Base-by-base conservation (phyloP, 2,888 invertebrate genomes). In the Eupelmus urozonus region DNA sequence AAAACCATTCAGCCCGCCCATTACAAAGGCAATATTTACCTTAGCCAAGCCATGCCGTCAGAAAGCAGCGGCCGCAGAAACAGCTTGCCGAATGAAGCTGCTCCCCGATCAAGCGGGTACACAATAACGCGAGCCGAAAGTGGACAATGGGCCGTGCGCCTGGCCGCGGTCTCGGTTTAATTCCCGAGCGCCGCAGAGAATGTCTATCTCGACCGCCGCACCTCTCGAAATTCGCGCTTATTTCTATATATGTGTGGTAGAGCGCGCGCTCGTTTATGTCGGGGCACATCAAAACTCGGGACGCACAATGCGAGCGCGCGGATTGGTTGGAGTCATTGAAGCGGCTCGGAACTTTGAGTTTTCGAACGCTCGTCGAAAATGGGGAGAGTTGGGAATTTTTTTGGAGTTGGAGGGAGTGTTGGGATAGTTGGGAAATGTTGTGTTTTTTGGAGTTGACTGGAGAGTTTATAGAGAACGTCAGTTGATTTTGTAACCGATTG, bases 121-220 rank as follows among this genome's bases (percentile, higher is more conserved):
- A 69, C 75, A 69, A 76, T 76, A 51, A 70, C 67, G 60, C 59
- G 76, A 27, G 23, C 13, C n/a, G n/a, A 60, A 75, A 55, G 45
- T 45, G 63, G 55, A 76, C 63, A 70, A 76, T 70, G 63, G 63
- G 40, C 4, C 62, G 27, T 70, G 67, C 13, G 67, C 59, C 25
- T 60, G 18, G 20, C 16, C 51, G 51, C 55, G 62, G 20, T 76
- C 55, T 76, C 62, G 69, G 76, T 76, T 69, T 70, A 53, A 72
- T 63, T 63, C 63, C 18, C 55, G 57, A 40, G 18, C 53, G 55
- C 20, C 13, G 49, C n/a, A 27, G 13, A 51, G n/a, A n/a, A n/a
- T n/a, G n/a, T 27, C 67, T 45, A 27, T 11, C 49, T 9, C n/a
- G 1, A 2, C 13, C 55, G 25, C 5, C 13, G 1, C 9, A 51